A percentile compares a stretch with the other conserved stretches of the same genome.
phyloP scores from a whole-genome alignment of 2,797 vertebrate genomes.

The Clarias pachynema region DNA sequence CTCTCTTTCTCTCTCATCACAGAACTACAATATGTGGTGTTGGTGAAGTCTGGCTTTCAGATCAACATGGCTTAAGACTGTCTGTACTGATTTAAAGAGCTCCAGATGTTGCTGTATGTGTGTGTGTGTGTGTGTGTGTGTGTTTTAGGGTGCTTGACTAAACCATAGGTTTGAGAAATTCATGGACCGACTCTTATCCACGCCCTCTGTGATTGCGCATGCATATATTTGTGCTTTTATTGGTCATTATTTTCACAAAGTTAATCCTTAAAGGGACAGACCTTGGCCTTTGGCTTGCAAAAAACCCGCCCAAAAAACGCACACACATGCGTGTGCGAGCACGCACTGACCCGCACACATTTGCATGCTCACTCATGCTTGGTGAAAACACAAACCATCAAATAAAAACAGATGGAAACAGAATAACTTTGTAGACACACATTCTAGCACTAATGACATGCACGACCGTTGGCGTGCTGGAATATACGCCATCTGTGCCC shows the following conservation, averaged over 20 bases:
- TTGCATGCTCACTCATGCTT: slow-evolving; percentile 43
- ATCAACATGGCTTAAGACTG: slow-evolving; percentile 42
- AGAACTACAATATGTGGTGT: slow-evolving; percentile 24
- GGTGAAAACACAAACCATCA: slow-evolving; percentile 45
- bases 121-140: slow-evolving; percentile 29
- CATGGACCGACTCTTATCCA: slow-evolving; percentile 27
- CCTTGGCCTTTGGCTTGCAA: not conserved
- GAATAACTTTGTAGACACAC: slow-evolving; percentile 44
- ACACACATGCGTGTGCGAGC: not conserved
- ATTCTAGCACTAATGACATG: slow-evolving; percentile 42
- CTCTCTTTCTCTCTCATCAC: not conserved
- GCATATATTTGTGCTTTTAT: slow-evolving; percentile 11
- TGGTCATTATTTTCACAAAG: slow-evolving; percentile 27
- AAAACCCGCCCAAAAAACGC: not conserved
- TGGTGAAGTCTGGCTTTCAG: slow-evolving; percentile 35
- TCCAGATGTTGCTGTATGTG: slow-evolving; percentile 50
- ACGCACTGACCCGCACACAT: slow-evolving; percentile 5
- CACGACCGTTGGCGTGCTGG: slow-evolving; percentile 35
- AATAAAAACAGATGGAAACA: slow-evolving; percentile 45
- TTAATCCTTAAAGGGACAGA: slow-evolving; percentile 9
- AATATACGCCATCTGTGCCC: slow-evolving; percentile 46
- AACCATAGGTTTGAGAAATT: slow-evolving; percentile 43
- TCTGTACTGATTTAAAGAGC: slow-evolving; percentile 49
- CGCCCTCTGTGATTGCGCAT: not conserved
- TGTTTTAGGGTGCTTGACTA: slow-evolving; percentile 30